A percentile compares a stretch with the other conserved stretches of the same genome.
Conservation (phyloP, 2,113 vertebrate genomes). For the Rhea pennata region DNA sequence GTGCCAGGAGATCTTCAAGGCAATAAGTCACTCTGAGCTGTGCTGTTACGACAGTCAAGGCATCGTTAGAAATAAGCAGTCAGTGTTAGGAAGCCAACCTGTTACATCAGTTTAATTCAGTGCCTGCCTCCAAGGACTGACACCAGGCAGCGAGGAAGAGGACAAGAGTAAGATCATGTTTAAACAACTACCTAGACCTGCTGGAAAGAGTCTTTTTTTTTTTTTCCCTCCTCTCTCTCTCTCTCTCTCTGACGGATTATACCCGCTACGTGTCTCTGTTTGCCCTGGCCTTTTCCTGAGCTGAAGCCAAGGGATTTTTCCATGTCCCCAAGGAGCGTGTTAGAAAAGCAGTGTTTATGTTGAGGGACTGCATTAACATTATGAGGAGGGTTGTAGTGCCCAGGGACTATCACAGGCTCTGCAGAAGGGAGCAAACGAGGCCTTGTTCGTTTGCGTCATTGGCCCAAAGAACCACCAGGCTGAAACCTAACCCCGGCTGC, state of each 20-base stretch:
- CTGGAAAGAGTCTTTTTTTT: background rate
- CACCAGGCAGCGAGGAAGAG: background rate
- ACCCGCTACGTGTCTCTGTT: background rate
- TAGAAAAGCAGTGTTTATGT: conserved; percentile 55
- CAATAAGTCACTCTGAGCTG: background rate
- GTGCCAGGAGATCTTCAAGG: background rate
- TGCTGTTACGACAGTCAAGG: background rate
- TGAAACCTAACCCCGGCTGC: conserved; percentile 37
- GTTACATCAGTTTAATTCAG: background rate
- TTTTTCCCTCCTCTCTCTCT: background rate
- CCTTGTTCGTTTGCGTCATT: conserved; percentile 42
- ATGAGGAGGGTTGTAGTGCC: background rate
- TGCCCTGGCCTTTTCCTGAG: background rate
- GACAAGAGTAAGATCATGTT: background rate
- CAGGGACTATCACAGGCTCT: background rate
- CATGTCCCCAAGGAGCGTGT: conserved; percentile 15
- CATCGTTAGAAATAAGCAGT: background rate
- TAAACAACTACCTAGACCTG: background rate
- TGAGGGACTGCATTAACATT: conserved; percentile 36
- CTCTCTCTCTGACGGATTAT: background rate
- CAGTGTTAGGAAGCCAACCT: background rate
- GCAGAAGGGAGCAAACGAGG: background rate
- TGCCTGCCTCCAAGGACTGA: background rate
- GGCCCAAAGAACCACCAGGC: conserved; percentile 23
- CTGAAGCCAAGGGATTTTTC: background rate